Conservation (phyloP, 1,140 invertebrate genomes). For the Heliconius nattereri region DNA sequence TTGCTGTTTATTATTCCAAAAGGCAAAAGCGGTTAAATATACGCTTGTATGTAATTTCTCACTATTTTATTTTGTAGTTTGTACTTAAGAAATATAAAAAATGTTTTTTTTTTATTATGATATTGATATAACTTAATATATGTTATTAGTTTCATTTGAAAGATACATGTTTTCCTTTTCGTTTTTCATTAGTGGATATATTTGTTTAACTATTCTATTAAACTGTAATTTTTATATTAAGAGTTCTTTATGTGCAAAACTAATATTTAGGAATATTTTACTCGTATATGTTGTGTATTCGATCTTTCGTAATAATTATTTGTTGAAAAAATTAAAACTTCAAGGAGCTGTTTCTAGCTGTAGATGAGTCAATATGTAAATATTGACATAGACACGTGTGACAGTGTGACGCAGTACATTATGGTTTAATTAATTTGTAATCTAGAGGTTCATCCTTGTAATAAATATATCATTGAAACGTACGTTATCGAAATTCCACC, state of each 20-base stretch:
- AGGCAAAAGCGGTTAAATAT: no score
- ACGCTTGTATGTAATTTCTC: no score
- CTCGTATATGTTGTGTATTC: background rate
- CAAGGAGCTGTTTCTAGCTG: slow-evolving; percentile 12
- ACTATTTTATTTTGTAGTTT: no score
- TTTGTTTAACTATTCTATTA: background rate
- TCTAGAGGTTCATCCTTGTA: background rate
- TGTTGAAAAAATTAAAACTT: slow-evolving; percentile 26
- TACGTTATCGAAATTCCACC: background rate
- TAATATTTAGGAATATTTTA: background rate
- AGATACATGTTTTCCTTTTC: background rate
- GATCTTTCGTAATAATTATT: slow-evolving; percentile 14
- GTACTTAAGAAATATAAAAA: no score
- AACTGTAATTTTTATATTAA: background rate
- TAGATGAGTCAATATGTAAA: slow-evolving; percentile 29
- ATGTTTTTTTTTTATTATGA: no score
- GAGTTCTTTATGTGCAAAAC: background rate
- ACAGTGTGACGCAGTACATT: slow-evolving; percentile 21
- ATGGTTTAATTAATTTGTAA: slow-evolving; percentile 20
- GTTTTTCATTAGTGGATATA: background rate
- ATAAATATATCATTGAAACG: background rate
- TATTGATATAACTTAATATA: no score
- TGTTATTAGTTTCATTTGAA: background rate
- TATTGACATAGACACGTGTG: slow-evolving; percentile 22
- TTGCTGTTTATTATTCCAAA: no score